These are phyloP conservation scores for Coturnix japonica DNA, from an alignment of 2,113 vertebrate species.

Conservation along the genomic window DNA sequence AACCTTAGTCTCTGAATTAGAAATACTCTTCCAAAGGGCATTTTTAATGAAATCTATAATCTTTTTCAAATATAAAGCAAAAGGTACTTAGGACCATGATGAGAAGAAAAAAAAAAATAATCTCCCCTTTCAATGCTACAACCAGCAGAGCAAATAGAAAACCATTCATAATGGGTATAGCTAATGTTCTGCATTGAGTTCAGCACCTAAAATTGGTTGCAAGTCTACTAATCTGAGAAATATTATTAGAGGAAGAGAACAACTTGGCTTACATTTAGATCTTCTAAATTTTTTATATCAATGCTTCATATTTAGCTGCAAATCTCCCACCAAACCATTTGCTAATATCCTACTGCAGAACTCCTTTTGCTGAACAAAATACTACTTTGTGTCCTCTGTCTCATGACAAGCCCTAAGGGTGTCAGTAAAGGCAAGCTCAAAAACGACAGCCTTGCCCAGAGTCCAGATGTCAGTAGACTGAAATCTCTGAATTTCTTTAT, in stretches of 20 bases:
- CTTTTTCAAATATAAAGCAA: background rate
- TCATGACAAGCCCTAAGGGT: background rate
- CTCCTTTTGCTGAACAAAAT: background rate
- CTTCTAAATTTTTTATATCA: background rate
- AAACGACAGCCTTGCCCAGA: background rate
- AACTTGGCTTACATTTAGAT: background rate
- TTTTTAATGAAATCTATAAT: background rate
- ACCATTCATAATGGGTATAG: background rate
- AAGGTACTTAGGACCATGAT: background rate
- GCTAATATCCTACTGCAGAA: background rate
- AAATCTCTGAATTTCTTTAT: background rate
- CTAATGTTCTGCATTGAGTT: background rate
- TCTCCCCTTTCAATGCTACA: background rate
- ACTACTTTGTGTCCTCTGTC: background rate
- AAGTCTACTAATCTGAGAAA: background rate
- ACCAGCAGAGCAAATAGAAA: background rate
- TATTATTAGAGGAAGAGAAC: background rate
- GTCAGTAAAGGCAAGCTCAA: background rate
- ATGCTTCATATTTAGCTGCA: background rate
- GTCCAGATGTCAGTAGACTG: background rate
- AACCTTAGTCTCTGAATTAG: background rate
- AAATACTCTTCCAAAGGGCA: background rate
- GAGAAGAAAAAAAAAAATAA: background rate
- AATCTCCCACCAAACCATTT: background rate
- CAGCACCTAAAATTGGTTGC: background rate